Conservation (phyloP, 2,113 vertebrate genomes). For the Solea solea region DNA sequence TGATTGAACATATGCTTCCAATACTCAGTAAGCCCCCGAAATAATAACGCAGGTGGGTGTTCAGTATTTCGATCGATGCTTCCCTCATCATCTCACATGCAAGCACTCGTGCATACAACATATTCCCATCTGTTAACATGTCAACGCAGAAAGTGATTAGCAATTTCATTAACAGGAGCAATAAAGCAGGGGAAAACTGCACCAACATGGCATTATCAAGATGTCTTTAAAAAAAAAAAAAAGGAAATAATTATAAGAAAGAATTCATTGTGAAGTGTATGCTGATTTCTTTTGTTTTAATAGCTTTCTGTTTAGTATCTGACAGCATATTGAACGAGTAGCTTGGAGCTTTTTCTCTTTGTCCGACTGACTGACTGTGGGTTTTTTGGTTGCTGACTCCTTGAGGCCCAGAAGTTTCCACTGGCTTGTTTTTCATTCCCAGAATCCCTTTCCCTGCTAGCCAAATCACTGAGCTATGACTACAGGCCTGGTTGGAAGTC, state of each 20-base stretch:
- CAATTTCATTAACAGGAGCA: constrained; percentile 63
- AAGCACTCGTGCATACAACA: constrained; percentile 21
- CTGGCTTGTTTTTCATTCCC: constrained; percentile 79
- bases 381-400: constrained; percentile 74
- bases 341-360: constrained; percentile 65
- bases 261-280: constrained; percentile 31
- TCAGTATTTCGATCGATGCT: constrained; percentile 57
- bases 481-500: constrained; percentile 81
- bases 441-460: constrained; percentile 74
- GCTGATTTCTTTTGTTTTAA: constrained; percentile 59
- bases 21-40: constrained; percentile 40
- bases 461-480: constrained; percentile 82
- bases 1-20: constrained; percentile 67
- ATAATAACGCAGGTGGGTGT: constrained; percentile 53
- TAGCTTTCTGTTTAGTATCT: constrained; percentile 66
- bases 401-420: constrained; percentile 78
- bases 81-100: constrained; percentile 23
- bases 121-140: constrained; percentile 54
- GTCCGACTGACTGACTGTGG: constrained; percentile 73
- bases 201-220: constrained; percentile 21
- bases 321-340: constrained; percentile 63
- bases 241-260: constrained; percentile 20
- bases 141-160: constrained; percentile 62
- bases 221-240: constrained; percentile 21
- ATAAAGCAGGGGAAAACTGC: constrained; percentile 47